Evolutionary conservation across 2,888 invertebrate species (phyloP).

Genomic region (Ptychoptera albimana): DNA sequence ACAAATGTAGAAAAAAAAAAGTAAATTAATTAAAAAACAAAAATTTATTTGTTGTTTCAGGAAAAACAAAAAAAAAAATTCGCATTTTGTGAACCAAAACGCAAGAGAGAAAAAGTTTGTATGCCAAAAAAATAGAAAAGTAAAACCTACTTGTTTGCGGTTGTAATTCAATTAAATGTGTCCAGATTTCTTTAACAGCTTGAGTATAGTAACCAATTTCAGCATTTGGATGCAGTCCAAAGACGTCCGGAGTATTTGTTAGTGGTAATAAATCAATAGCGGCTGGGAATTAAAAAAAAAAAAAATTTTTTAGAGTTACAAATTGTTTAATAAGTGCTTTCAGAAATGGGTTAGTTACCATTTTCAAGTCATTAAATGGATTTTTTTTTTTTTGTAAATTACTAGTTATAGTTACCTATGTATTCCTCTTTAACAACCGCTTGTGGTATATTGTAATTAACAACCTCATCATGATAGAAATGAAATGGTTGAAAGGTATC

Average conservation of each 20-base stretch:
- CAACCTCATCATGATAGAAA: constrained; percentile 58
- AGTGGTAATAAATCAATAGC: constrained; percentile 68
- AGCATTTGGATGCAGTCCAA: constrained; percentile 87
- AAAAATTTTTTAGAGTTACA: constrained; percentile 1
- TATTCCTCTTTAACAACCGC: constrained; percentile 48
- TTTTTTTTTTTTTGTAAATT: background rate
- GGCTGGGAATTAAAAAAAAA: constrained; percentile 36
- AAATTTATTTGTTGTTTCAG: background rate
- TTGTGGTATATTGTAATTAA: constrained; percentile 67
- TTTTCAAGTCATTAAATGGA: no score
- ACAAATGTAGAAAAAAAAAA: no score
- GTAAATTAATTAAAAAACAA: no score
- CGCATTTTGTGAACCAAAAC: no score
- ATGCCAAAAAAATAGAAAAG: constrained; percentile 1
- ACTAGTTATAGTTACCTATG: constrained; percentile 39
- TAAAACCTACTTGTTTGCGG: constrained; percentile 62
- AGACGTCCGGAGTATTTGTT: constrained; percentile 76
- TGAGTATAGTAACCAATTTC: constrained; percentile 89
- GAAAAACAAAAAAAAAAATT: background rate
- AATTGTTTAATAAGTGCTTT: background rate
- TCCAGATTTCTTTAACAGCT: constrained; percentile 76
- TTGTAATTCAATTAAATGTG: constrained; percentile 69
- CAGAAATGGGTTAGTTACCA: no score
- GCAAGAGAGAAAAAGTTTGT: background rate
- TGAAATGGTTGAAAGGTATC: constrained; percentile 84